Conservation (phyloP, 2,888 invertebrate species). For the Pammene aurita region DNA sequence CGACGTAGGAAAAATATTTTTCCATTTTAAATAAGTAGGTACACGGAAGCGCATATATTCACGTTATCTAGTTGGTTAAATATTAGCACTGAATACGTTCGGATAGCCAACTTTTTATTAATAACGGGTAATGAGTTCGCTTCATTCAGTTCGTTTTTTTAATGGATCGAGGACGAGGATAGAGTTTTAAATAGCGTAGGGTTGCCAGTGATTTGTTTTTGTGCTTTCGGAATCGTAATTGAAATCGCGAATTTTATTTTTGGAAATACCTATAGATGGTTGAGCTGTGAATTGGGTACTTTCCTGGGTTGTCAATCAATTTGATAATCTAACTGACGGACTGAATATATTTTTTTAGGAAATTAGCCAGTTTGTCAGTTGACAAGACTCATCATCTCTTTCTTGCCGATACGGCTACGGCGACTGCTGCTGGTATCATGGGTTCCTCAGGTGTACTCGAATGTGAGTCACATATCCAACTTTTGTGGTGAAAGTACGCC, state of each 20-base stretch:
- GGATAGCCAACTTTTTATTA: conserved; percentile 71
- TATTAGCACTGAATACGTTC: conserved; percentile 72
- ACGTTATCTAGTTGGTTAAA: conserved; percentile 80
- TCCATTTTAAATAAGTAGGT: conserved; percentile 78
- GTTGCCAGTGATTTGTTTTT: neutral
- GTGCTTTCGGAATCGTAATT: neutral
- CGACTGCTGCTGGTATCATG: no score
- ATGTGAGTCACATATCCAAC: no score
- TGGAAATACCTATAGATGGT: no score
- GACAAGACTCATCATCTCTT: no score
- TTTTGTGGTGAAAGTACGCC: no score
- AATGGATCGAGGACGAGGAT: conserved; percentile 44
- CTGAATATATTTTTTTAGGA: no score
- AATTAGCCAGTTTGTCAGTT: no score
- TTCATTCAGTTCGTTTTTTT: conserved; percentile 47
- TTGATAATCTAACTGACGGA: no score
- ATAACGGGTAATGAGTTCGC: conserved; percentile 67
- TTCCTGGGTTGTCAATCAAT: no score
- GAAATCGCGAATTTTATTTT: neutral
- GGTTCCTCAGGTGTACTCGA: no score
- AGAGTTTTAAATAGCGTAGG: conserved; percentile 5
- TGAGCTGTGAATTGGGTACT: no score
- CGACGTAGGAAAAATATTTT: conserved; percentile 78
- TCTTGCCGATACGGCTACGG: no score
- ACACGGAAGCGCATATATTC: conserved; percentile 74